Percentiles rank a stretch among this genome's conserved stretches.
These are phyloP conservation scores for Temnothorax unifasciatus DNA, from an alignment of 2,888 invertebrate species.

Conservation along the genomic window DNA sequence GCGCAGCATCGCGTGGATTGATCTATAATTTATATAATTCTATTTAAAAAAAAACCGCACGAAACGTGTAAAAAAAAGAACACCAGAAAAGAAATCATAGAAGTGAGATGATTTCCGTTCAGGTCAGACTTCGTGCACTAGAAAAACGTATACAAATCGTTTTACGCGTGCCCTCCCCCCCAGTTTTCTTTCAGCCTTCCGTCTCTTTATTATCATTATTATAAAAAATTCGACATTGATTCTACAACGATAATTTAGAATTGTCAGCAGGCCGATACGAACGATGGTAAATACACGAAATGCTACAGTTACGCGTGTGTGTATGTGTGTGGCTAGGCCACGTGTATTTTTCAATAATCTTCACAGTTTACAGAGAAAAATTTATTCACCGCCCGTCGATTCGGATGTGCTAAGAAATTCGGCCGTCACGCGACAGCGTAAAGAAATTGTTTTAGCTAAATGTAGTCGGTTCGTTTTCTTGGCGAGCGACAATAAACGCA, in stretches of 20 bases:
- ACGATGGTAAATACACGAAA: conserved; percentile 31
- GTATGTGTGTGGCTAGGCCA: background rate
- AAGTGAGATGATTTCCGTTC: conserved; percentile 35
- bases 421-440: background rate
- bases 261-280: conserved; percentile 49
- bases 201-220: conserved; percentile 42
- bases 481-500: background rate
- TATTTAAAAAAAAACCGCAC: conserved; percentile 50
- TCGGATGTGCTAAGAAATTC: background rate
- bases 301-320: background rate
- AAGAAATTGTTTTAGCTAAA: conserved; percentile 11
- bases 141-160: conserved; percentile 50
- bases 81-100: conserved; percentile 35
- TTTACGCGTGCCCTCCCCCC: background rate
- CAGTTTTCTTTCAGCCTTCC: conserved; percentile 44
- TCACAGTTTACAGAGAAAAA: background rate
- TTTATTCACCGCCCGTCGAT: conserved; percentile 12
- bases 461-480: conserved; percentile 25
- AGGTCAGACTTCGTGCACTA: conserved; percentile 27
- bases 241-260: conserved; percentile 48
- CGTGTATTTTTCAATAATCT: conserved; percentile 4
- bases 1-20: conserved; percentile 60
- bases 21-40: conserved; percentile 49
- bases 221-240: conserved; percentile 23
- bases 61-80: conserved; percentile 51